A percentile compares a stretch with the other conserved stretches of the same genome.
Conservation (phyloP, 2,888 invertebrate genomes). For the Lamellibrachia satsuma region DNA sequence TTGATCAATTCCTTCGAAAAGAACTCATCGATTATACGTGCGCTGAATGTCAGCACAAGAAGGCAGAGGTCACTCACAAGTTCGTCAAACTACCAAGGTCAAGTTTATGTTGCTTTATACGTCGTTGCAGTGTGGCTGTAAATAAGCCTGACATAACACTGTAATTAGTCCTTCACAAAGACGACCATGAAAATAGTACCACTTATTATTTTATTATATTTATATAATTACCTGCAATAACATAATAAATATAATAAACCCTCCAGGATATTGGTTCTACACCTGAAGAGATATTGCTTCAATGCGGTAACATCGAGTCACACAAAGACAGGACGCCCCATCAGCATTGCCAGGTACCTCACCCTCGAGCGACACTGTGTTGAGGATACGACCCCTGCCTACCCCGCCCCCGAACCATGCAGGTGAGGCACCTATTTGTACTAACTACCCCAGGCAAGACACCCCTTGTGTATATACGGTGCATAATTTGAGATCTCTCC, state of each 20-base stretch:
- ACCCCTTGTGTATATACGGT: too few species aligned
- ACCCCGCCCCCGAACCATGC: slow-evolving; percentile 36
- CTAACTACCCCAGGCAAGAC: too few species aligned
- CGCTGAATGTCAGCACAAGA: slow-evolving; percentile 54
- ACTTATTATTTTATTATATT: slow-evolving; percentile 19
- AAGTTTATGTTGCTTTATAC: neutral
- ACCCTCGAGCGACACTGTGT: slow-evolving; percentile 49
- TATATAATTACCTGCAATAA: neutral
- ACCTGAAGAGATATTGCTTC: slow-evolving; percentile 57
- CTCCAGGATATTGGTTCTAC: slow-evolving; percentile 57
- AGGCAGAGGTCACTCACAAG: slow-evolving; percentile 52
- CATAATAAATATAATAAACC: neutral
- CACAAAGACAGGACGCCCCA: slow-evolving; percentile 50
- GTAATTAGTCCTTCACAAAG: neutral
- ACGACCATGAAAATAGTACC: too few species aligned
- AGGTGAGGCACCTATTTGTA: too few species aligned
- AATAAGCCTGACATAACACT: neutral
- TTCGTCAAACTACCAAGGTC: slow-evolving; percentile 58
- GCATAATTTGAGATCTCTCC: too few species aligned
- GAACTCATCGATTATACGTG: slow-evolving; percentile 59
- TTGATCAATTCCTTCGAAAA: slow-evolving; percentile 53
- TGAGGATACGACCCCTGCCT: slow-evolving; percentile 47
- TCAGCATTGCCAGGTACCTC: slow-evolving; percentile 51
- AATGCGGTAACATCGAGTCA: slow-evolving; percentile 42
- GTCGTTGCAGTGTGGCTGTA: neutral